Evolutionary conservation across 2,113 vertebrate species (phyloP).

Genomic region (Rhynchomys soricoides): DNA sequence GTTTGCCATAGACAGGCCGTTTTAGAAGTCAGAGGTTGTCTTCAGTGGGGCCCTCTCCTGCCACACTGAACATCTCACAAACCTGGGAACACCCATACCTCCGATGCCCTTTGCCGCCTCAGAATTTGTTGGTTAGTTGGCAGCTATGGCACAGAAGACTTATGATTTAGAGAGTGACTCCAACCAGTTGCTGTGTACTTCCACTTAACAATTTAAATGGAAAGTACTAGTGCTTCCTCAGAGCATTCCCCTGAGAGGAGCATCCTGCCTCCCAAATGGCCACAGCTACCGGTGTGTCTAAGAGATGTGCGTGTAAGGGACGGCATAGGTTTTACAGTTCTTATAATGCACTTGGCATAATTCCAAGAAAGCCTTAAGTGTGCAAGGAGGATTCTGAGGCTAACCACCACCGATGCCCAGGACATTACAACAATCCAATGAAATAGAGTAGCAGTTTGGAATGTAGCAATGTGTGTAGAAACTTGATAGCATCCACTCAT

Average conservation of each 20-base stretch:
- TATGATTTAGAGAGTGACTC: slow-evolving; percentile 60
- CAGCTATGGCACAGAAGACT: slow-evolving; percentile 48
- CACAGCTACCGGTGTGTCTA: slow-evolving; percentile 20
- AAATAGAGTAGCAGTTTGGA: slow-evolving; percentile 48
- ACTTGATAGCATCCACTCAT: neutral
- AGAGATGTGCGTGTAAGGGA: neutral
- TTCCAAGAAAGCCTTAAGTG: slow-evolving; percentile 58
- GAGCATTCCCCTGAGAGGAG: slow-evolving; percentile 52
- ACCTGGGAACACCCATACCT: neutral
- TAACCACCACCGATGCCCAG: slow-evolving; percentile 39
- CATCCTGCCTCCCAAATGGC: slow-evolving; percentile 10
- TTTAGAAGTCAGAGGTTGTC: neutral
- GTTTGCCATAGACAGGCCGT: neutral
- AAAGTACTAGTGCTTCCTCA: slow-evolving; percentile 45
- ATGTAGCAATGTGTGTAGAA: slow-evolving; percentile 51
- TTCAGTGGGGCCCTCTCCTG: neutral
- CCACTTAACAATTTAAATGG: slow-evolving; percentile 61
- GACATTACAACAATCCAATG: slow-evolving; percentile 23
- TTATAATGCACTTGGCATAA: slow-evolving; percentile 36
- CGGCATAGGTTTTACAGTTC: slow-evolving; percentile 5
- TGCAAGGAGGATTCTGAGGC: slow-evolving; percentile 24
- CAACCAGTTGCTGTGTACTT: slow-evolving; percentile 60
- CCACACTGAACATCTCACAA: neutral
- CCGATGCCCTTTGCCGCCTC: neutral
- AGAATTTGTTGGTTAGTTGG: slow-evolving; percentile 30